A percentile compares a stretch with the other conserved stretches of the same genome.
phyloP scores from a whole-genome alignment of 2,888 invertebrate species.

The Napeogenes inachia region DNA sequence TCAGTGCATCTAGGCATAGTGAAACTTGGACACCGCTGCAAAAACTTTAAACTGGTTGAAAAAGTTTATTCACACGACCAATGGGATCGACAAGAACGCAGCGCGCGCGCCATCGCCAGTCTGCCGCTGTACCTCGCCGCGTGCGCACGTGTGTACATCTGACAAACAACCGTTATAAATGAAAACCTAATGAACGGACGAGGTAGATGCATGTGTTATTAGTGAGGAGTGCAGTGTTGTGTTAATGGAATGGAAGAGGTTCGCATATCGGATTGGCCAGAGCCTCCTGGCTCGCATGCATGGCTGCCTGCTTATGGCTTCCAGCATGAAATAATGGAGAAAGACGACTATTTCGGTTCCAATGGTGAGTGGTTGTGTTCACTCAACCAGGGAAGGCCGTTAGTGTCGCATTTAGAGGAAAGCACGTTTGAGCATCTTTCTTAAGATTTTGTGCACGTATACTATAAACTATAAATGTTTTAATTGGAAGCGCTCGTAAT shows the following conservation, averaged over 20 bases:
- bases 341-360: constrained; percentile 81
- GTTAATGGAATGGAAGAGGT: constrained; percentile 79
- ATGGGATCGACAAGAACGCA: constrained; percentile 51
- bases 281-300: constrained; percentile 83
- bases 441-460: constrained; percentile 1
- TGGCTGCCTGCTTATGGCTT: constrained; percentile 89
- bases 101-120: constrained; percentile 59
- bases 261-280: constrained; percentile 82
- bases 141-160: constrained; percentile 50
- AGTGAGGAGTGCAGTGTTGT: constrained; percentile 73
- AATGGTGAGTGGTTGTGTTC: constrained; percentile 73
- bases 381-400: constrained; percentile 33
- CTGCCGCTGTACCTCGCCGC: constrained; percentile 61
- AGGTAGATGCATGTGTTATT: constrained; percentile 73
- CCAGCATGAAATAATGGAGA: constrained; percentile 81
- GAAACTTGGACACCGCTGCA: constrained; percentile 27
- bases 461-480: not conserved
- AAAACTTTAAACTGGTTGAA: constrained; percentile 36
- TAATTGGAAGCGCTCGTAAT: not conserved
- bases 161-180: constrained; percentile 70
- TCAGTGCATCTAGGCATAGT: constrained; percentile 7
- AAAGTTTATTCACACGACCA: constrained; percentile 35
- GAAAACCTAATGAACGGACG: constrained; percentile 72
- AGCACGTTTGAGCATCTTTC: constrained; percentile 37
- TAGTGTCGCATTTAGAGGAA: constrained; percentile 37